phyloP scores from a whole-genome alignment of 1,140 invertebrate species.

The Cydia pomonella region DNA sequence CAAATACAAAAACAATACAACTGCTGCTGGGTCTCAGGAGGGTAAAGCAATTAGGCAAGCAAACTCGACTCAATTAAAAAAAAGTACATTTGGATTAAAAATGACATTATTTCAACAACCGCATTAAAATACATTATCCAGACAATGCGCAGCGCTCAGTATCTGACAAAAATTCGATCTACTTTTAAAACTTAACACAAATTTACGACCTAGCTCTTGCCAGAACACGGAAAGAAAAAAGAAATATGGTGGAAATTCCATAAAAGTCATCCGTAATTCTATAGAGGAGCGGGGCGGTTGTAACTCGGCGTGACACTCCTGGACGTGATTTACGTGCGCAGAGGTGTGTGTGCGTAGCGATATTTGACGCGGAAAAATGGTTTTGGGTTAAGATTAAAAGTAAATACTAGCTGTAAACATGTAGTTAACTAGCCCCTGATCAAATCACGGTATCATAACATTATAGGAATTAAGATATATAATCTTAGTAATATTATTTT shows the following conservation, averaged over 20 bases:
- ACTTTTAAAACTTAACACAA: constrained; percentile 25
- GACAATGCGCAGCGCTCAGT: neutral
- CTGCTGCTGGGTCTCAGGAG: too few relatives aligned
- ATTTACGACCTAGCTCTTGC: constrained; percentile 17
- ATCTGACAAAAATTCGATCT: neutral
- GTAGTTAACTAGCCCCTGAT: neutral
- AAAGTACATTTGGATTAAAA: too few relatives aligned
- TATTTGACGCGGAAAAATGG: constrained; percentile 1
- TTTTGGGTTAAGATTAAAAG: neutral
- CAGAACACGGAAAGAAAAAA: constrained; percentile 12
- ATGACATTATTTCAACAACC: neutral
- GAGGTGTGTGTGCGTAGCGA: constrained; percentile 8
- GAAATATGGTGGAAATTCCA: constrained; percentile 28
- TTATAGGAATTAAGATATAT: too few relatives aligned
- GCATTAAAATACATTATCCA: neutral
- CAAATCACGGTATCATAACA: neutral
- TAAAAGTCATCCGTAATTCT: constrained; percentile 31
- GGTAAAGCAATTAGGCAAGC: too few relatives aligned
- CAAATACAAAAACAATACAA: too few relatives aligned
- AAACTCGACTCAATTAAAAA: too few relatives aligned
- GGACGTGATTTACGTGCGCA: constrained; percentile 27
- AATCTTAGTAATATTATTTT: too few relatives aligned
- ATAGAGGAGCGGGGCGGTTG: constrained; percentile 18
- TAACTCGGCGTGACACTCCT: constrained; percentile 22
- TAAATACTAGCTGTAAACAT: neutral